Evolutionary conservation across 1,140 invertebrate species (phyloP).

Genomic region (Lysiphlebus fabarum): DNA sequence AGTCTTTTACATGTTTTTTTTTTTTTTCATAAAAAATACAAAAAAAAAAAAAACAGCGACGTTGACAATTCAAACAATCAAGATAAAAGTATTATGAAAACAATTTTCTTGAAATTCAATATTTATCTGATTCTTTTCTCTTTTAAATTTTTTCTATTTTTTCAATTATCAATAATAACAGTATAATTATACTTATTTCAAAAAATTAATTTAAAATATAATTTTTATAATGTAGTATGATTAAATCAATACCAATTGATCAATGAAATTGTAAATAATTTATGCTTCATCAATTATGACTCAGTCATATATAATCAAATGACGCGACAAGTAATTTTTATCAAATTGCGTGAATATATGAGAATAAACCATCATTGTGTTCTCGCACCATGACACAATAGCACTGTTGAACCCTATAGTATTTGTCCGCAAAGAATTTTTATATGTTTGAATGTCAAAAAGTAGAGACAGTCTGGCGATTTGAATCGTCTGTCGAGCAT

Average conservation of each 20-base stretch:
- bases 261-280: conserved; percentile 17
- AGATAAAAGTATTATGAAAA: too few species aligned
- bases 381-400: conserved; percentile 25
- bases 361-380: conserved; percentile 26
- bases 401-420: conserved; percentile 19
- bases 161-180: too few species aligned
- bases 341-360: conserved; percentile 12
- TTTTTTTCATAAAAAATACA: too few species aligned
- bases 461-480: conserved; percentile 23
- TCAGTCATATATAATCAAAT: conserved; percentile 15
- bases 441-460: background rate
- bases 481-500: conserved; percentile 36
- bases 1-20: too few species aligned
- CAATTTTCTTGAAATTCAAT: too few species aligned
- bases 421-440: conserved; percentile 18
- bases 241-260: conserved; percentile 10
- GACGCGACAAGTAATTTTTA: background rate
- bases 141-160: too few species aligned
- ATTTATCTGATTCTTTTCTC: too few species aligned
- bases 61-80: too few species aligned
- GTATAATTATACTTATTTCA: too few species aligned
- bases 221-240: background rate
- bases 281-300: background rate
- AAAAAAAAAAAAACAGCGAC: too few species aligned
- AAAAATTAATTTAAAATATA: background rate